Evolutionary conservation across 1,140 invertebrate species (phyloP).

Genomic region (Aphelenchoides fujianensis): DNA sequence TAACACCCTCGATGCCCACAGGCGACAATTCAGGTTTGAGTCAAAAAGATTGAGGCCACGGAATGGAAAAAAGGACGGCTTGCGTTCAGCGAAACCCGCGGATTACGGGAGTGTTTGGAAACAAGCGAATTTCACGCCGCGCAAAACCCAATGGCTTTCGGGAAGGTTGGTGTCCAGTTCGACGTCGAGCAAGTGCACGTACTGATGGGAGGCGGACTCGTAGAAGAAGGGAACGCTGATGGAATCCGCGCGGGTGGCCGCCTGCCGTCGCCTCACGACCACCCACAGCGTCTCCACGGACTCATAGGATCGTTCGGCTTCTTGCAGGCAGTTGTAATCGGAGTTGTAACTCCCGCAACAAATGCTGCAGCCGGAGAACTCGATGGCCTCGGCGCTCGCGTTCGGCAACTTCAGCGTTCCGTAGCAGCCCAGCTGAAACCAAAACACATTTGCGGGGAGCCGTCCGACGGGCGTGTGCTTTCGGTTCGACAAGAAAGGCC

Average conservation of each 20-base stretch:
- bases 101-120: no score
- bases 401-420: conserved; percentile 15
- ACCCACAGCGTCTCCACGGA: conserved; percentile 26
- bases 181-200: conserved; percentile 19
- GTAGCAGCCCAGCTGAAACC: conserved; percentile 20
- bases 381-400: conserved; percentile 3
- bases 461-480: not conserved
- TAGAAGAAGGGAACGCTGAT: not conserved
- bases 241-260: not conserved
- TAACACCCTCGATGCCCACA: no score
- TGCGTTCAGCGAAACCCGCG: no score
- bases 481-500: conserved; percentile 2
- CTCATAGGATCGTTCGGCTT: conserved; percentile 9
- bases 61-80: no score
- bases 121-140: conserved; percentile 39
- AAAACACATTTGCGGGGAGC: no score
- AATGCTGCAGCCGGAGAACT: conserved; percentile 25
- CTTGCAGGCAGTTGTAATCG: conserved; percentile 29
- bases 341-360: conserved; percentile 17
- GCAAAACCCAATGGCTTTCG: conserved; percentile 30
- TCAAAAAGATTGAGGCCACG: no score
- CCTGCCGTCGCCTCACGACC: conserved; percentile 20
- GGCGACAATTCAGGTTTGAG: no score
- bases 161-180: conserved; percentile 30
- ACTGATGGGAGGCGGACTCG: not conserved